phyloP scores from a whole-genome alignment of 37 sponge, comb jelly and placozoan species.

The Ianthella basta region DNA sequence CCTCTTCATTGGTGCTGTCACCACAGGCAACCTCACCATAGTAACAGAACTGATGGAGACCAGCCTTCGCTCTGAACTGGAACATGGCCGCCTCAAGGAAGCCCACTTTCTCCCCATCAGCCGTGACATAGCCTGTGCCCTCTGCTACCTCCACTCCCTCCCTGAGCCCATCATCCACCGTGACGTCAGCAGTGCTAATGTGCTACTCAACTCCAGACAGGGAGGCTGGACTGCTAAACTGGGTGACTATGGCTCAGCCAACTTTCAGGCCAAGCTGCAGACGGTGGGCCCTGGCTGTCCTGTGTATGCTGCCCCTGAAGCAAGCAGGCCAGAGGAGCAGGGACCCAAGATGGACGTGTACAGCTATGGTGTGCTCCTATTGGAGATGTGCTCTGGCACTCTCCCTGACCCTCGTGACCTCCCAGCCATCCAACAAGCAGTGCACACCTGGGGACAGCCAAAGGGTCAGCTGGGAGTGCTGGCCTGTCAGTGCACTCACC shows the following conservation, averaged over 20 bases:
- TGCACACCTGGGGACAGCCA: no score
- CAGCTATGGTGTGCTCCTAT: constrained; percentile 17
- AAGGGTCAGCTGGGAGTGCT: no score
- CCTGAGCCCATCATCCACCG: constrained; percentile 74
- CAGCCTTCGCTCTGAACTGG: constrained; percentile 45
- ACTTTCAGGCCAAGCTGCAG: background rate
- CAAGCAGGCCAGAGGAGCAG: background rate
- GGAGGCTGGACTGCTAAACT: constrained; percentile 68
- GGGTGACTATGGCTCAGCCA: constrained; percentile 69
- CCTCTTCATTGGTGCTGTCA: constrained; percentile 67
- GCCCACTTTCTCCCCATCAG: constrained; percentile 30
- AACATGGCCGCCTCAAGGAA: no score
- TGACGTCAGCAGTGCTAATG: constrained; percentile 70
- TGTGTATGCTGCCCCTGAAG: constrained; percentile 69
- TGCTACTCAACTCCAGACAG: constrained; percentile 39
- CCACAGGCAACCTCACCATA: constrained; percentile 40
- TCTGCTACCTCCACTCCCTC: constrained; percentile 70
- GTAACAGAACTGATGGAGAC: constrained; percentile 74
- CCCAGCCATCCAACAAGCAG: background rate
- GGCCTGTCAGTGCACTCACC: no score
- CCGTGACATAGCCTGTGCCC: constrained; percentile 56
- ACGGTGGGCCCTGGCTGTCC: constrained; percentile 50
- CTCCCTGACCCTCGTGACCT: background rate
- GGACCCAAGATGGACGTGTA: constrained; percentile 3
- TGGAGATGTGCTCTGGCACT: background rate